phyloP scores from a whole-genome alignment of 2,113 vertebrate species.

The Chionis minor region DNA sequence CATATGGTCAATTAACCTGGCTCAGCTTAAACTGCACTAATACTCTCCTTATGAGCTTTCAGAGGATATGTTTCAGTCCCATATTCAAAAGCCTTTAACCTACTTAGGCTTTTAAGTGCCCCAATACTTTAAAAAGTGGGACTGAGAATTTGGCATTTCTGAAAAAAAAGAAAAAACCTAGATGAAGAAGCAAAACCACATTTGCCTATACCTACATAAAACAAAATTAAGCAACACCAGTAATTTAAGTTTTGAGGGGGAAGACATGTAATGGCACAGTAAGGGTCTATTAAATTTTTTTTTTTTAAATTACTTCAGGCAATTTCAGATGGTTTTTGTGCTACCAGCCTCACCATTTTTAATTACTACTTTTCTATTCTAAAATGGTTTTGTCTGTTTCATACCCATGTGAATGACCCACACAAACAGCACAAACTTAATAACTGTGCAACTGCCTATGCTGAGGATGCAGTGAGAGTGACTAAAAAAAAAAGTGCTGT shows the following conservation, averaged over 20 bases:
- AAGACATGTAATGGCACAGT: background rate
- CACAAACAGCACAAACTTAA: background rate
- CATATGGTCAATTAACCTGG: fast-evolving
- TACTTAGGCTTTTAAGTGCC: background rate
- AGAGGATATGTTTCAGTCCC: background rate
- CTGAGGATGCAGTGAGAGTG: background rate
- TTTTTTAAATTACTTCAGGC: background rate
- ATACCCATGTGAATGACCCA: background rate
- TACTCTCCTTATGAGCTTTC: background rate
- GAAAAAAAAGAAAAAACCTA: no score
- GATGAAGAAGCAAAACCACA: fast-evolving
- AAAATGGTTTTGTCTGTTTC: background rate
- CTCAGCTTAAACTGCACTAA: background rate
- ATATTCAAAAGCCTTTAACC: background rate
- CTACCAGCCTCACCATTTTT: background rate
- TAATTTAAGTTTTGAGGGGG: background rate
- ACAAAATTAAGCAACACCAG: background rate
- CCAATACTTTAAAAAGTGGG: background rate
- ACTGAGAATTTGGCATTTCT: background rate
- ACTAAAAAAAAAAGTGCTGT: background rate
- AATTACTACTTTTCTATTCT: background rate
- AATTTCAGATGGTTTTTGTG: background rate
- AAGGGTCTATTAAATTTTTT: background rate
- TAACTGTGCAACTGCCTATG: background rate
- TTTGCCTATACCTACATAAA: background rate